Evolutionary conservation across 2,797 vertebrate genomes (phyloP).

Genomic region (Gymnoscopelus microlampas): DNA sequence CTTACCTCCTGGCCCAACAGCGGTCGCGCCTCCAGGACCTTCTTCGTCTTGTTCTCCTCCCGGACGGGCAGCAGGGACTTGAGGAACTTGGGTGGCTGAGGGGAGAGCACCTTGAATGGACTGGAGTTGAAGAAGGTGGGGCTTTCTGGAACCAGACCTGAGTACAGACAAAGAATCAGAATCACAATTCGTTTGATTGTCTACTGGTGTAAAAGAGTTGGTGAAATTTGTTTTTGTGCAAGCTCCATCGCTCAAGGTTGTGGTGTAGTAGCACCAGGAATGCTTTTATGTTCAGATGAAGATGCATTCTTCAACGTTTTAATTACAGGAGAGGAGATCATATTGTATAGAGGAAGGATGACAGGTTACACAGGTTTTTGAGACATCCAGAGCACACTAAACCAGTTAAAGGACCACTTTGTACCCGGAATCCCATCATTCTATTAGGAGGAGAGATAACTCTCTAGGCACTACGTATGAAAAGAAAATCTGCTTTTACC

Average conservation of each 20-base stretch:
- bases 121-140: slow-evolving; percentile 88
- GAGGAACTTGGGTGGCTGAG: slow-evolving; percentile 96
- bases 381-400: too few species aligned
- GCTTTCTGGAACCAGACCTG: slow-evolving; percentile 86
- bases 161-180: slow-evolving; percentile 1
- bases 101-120: slow-evolving; percentile 94
- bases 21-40: slow-evolving; percentile 88
- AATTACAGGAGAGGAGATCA: too few species aligned
- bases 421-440: too few species aligned
- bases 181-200: neutral
- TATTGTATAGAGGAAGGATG: too few species aligned
- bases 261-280: neutral
- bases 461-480: too few species aligned
- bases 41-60: slow-evolving; percentile 91
- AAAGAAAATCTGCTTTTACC: too few species aligned
- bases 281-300: neutral
- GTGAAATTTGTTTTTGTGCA: too few species aligned
- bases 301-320: neutral
- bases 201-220: too few species aligned
- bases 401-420: too few species aligned
- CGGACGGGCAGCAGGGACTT: slow-evolving; percentile 95
- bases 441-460: too few species aligned
- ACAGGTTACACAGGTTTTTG: too few species aligned
- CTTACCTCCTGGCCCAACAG: slow-evolving; percentile 94
- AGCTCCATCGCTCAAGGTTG: too few species aligned